Conservation (phyloP, 2,797 vertebrate genomes). For the Malacoctenus gilli region DNA sequence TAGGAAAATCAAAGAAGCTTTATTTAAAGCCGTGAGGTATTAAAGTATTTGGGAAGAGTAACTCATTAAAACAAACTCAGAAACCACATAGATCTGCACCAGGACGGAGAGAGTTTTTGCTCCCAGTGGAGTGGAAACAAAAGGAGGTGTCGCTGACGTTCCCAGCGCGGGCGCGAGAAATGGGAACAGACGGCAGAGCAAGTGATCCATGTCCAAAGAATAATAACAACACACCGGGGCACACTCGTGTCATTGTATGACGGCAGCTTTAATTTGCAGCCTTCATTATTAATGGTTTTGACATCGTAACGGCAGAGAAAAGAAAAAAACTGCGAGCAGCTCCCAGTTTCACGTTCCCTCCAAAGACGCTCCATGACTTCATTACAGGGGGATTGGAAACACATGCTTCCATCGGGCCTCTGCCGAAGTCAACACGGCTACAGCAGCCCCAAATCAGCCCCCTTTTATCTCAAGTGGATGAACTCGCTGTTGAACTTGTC, state of each 20-base stretch:
- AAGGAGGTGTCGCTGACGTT: conserved; percentile 8
- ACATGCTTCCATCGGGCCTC: conserved; percentile 45
- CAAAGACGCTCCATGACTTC: conserved; percentile 48
- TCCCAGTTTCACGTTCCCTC: conserved; percentile 24
- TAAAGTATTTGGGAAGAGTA: too few species aligned
- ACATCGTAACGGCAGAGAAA: conserved; percentile 43
- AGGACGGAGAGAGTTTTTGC: conserved; percentile 4
- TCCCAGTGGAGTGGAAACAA: too few species aligned
- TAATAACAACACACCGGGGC: conserved; percentile 26
- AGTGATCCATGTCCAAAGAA: conserved; percentile 21
- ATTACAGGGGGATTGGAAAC: conserved; percentile 47
- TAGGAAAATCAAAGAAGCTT: too few species aligned
- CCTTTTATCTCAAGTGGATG: conserved; percentile 51
- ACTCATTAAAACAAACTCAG: too few species aligned
- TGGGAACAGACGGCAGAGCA: conserved; percentile 10
- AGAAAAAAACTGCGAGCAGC: too few species aligned
- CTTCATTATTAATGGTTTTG: conserved; percentile 57
- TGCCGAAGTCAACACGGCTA: conserved; percentile 20
- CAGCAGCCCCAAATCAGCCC: conserved; percentile 39
- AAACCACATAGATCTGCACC: too few species aligned
- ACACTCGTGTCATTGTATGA: conserved; percentile 5
- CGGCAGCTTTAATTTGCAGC: conserved; percentile 36
- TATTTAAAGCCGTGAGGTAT: too few species aligned
- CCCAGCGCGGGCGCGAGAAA: conserved; percentile 7
- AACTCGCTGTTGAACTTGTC: conserved; percentile 56